phyloP scores from a whole-genome alignment of 1,140 invertebrate species.

The Anastatus disparis region DNA sequence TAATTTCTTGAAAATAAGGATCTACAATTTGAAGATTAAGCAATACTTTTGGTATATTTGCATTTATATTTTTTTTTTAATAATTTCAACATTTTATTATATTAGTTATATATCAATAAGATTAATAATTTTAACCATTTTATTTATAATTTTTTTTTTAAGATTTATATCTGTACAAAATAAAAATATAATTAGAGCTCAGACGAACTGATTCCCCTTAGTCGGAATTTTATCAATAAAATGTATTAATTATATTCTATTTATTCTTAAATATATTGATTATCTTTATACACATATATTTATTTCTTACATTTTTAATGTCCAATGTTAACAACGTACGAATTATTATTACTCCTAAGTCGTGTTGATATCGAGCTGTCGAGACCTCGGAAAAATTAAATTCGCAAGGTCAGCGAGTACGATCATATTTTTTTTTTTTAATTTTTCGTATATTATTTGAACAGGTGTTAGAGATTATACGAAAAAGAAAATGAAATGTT shows the following conservation, averaged over 20 bases:
- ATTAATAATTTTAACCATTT: conserved; percentile 30
- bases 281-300: conserved; percentile 15
- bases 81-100: conserved; percentile 33
- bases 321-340: conserved; percentile 4
- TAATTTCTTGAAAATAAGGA: too few relatives aligned
- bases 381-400: neutral
- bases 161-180: conserved; percentile 25
- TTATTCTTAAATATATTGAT: conserved; percentile 5
- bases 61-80: conserved; percentile 23
- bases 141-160: conserved; percentile 1
- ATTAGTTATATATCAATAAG: conserved; percentile 20
- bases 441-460: neutral
- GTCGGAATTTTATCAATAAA: neutral
- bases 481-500: neutral
- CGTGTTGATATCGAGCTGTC: neutral
- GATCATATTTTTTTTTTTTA: neutral
- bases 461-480: too few relatives aligned
- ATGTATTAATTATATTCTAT: neutral
- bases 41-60: conserved; percentile 14
- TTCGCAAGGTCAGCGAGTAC: neutral
- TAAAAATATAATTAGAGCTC: conserved; percentile 1
- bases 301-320: neutral
- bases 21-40: conserved; percentile 3
- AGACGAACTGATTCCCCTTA: conserved; percentile 13
- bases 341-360: conserved; percentile 16